These are phyloP conservation scores for Apteryx mantelli DNA, from an alignment of 2,113 vertebrate species.

Conservation along the genomic window DNA sequence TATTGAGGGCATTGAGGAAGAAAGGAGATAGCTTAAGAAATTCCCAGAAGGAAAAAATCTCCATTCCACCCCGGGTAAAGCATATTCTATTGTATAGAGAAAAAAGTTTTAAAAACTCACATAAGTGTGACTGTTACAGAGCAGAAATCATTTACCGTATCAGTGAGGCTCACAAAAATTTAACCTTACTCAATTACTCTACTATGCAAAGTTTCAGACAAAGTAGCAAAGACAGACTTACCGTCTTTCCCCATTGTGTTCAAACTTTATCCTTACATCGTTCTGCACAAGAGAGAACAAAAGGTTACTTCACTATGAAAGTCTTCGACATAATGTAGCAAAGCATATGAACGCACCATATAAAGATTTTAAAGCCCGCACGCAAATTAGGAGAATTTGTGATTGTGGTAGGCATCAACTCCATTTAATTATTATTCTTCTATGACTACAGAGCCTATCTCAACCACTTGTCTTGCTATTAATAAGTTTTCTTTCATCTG, in stretches of 20 bases:
- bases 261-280: constrained; percentile 97
- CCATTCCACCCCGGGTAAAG: neutral
- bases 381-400: neutral
- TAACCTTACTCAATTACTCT: neutral
- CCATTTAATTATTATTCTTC: too few relatives aligned
- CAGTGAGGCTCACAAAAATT: neutral
- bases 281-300: constrained; percentile 78
- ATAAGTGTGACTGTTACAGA: neutral
- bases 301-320: constrained; percentile 31
- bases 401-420: neutral
- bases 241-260: constrained; percentile 92
- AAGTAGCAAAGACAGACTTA: constrained; percentile 69
- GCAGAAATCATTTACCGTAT: neutral
- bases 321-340: neutral
- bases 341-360: neutral
- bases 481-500: neutral
- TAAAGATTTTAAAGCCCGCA: neutral
- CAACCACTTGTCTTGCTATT: neutral
- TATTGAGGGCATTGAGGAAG: neutral
- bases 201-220: neutral
- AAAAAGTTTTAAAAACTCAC: neutral
- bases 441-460: neutral
- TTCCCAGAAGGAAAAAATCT: neutral
- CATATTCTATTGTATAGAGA: neutral
- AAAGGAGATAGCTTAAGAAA: neutral